Percentiles rank a stretch among this genome's conserved stretches.
Evolutionary conservation across 1,140 invertebrate genomes (phyloP).

Genomic region (Apis cerana): DNA sequence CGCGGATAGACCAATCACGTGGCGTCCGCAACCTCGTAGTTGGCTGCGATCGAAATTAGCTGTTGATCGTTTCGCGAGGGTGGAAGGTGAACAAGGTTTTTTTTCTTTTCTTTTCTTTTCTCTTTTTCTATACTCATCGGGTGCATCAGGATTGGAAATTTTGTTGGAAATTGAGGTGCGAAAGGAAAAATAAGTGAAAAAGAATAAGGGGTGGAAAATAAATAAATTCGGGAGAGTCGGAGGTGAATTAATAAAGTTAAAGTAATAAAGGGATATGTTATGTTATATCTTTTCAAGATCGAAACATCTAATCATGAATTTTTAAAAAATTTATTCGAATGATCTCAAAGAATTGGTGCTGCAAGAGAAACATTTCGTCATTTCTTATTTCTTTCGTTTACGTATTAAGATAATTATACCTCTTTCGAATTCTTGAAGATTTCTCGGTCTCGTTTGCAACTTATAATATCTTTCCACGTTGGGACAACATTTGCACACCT

Average conservation of each 20-base stretch:
- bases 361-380: too few relatives aligned
- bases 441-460: not conserved
- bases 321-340: not conserved
- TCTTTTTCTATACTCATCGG: not conserved
- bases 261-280: too few relatives aligned
- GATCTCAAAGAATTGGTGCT: not conserved
- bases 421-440: not conserved
- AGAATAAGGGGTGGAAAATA: too few relatives aligned
- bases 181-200: too few relatives aligned
- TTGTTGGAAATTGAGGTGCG: too few relatives aligned
- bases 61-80: not conserved
- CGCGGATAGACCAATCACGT: conserved; percentile 38
- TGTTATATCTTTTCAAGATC: too few relatives aligned
- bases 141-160: too few relatives aligned
- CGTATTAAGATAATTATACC: not conserved
- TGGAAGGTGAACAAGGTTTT: not conserved
- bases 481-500: not conserved
- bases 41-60: conserved; percentile 2
- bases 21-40: not conserved
- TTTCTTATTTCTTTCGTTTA: not conserved
- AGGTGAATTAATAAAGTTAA: too few relatives aligned
- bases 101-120: not conserved
- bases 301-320: too few relatives aligned
- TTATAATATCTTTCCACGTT: not conserved
- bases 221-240: too few relatives aligned